phyloP scores from a whole-genome alignment of 2,888 invertebrate genomes.

The Oligia fasciuncula region DNA sequence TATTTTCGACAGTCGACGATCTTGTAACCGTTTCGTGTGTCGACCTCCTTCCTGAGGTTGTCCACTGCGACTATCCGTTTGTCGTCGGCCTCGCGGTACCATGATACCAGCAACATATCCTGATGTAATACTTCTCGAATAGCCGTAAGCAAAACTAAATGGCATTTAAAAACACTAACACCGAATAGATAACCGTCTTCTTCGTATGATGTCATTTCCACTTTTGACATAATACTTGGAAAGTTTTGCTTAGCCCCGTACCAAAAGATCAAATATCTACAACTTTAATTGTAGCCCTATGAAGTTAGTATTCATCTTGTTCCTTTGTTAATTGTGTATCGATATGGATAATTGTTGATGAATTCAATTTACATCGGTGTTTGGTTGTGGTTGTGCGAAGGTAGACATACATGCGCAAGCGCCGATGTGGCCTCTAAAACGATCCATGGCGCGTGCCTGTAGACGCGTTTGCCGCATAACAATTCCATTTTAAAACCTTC shows the following conservation, averaged over 20 bases:
- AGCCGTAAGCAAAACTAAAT: constrained; percentile 51
- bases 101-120: constrained; percentile 49
- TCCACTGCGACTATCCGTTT: constrained; percentile 55
- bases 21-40: constrained; percentile 64
- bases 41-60: constrained; percentile 69
- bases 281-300: constrained; percentile 10
- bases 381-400: constrained; percentile 66
- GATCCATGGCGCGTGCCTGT: constrained; percentile 81
- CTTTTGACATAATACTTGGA: constrained; percentile 38
- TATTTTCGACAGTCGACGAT: constrained; percentile 61
- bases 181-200: constrained; percentile 51
- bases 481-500: constrained; percentile 73
- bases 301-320: constrained; percentile 17
- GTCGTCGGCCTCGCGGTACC: constrained; percentile 61
- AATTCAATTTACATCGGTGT: constrained; percentile 64
- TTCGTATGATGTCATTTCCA: constrained; percentile 36
- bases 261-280: neutral
- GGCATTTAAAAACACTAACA: constrained; percentile 61
- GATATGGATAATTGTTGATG: constrained; percentile 50
- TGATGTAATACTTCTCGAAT: constrained; percentile 61
- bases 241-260: constrained; percentile 34
- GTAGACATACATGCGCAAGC: constrained; percentile 69
- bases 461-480: constrained; percentile 79
- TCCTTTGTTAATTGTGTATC: constrained; percentile 33
- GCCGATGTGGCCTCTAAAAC: constrained; percentile 72